Base-by-base conservation (phyloP, 2,797 vertebrate species). In the Scolopax bukidnonensis region DNA sequence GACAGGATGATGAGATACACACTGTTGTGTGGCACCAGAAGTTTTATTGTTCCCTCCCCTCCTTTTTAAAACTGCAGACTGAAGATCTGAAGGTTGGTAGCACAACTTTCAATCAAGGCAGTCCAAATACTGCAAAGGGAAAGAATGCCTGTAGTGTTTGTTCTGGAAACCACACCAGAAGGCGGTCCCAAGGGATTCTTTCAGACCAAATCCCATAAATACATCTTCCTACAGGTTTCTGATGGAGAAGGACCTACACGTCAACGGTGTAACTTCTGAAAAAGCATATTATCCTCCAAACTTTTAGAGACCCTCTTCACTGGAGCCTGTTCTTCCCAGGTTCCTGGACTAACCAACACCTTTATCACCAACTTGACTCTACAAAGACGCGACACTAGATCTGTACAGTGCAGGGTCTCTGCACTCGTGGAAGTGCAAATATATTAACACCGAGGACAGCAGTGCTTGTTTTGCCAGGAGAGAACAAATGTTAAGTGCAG, bases 141-240 rank as follows among this genome's bases (percentile, higher is more conserved):
- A 84, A 93, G 70, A 92, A 94, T 63, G 80, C 60, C 74, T 84
- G 25, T 15, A 68, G 32, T 41, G 56, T 61, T 95, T 93, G 64
- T 64, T 78, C 67, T 91, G 91, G 80, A 89, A 94, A 21, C 33
- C 59, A 69, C 50, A 69, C 6, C 33, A 60, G 43, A 15, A 76
- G 50, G 27, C 4, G 2, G 10, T 25, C 53, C 71, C 30, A 6
- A 51, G n/a, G 70, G 74, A 88, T 65, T 78, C 33, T 40, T 91
- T 65, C 73, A 82, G 70, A 78, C 11, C 51, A 54, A 90, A 89
- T 25, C 19, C 57, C 77, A 7, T 5, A 43, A 57, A 63, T 65
- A 86, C 25, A 14, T 9, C 43, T 70, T 86, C 47, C 69, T 59
- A 40, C 19, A 16, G 16, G 70, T 41, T 84, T 12, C 59, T 67